Evolutionary conservation across 2,113 vertebrate genomes (phyloP), one percentile per base, ranked within the genome.

Genomic region (Micronycteris hirsuta): DNA sequence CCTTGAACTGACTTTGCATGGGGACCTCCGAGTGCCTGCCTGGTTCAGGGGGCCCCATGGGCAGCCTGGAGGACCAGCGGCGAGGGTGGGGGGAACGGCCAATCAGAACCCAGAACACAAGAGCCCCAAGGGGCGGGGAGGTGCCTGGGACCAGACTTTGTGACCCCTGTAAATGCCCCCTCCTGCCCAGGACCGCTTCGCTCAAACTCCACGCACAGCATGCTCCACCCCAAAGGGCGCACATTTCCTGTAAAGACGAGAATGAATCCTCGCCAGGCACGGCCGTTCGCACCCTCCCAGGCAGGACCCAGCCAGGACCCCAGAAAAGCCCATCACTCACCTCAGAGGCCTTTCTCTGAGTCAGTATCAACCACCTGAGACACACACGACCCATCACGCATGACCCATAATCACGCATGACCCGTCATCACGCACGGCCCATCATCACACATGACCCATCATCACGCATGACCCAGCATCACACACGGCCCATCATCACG

Each of bases 31-130:
- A 14, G 65, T 24, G 43, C 26, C 26, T 26, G n/a, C 76, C 74
- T 2, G 0, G 49, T 56, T n/a, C 65, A 1, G 22, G 14, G n/a
- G 67, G 14, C 43, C 43, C n/a, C 38, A 3, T 3, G 56, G 20
- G 20, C 1, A 0, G n/a, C 38, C 20, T 0, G 11, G 12, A 16
- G 77, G 13, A 16, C n/a, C 45, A 3, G 0, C 31, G 2, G 3
- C 13, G 6, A 20, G 54, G 54, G 54, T 7, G 19, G 4, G 0
- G 49, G 49, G 16, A 6, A 7, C 9, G 2, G 13, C 17, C 20
- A 22, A 5, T 5, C 31, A 9, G 33, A 45, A 71, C 17, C 67
- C 49, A 58, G 33, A 12, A 28, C 12, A 5, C n/a, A 26, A 26
- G 38, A 26, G 19, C 38, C 54, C 80, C 3, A 11, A 31, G 14